Evolutionary conservation across 2,888 invertebrate species (phyloP).

Genomic region (Nycteola revayana): DNA sequence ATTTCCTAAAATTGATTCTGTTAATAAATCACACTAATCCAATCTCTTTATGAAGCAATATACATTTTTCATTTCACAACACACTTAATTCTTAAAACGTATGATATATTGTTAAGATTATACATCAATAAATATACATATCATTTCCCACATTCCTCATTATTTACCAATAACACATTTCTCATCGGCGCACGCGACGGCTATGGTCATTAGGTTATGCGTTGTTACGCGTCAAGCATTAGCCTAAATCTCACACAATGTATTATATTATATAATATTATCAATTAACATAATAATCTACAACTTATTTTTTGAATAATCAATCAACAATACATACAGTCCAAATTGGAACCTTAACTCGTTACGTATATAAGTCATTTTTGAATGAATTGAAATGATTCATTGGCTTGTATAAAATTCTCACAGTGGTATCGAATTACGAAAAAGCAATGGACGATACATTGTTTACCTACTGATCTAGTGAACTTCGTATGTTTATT

Average conservation of each 20-base stretch:
- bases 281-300: slow-evolving; percentile 32
- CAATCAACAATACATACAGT: too few species aligned
- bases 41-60: too few species aligned
- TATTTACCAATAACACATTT: slow-evolving; percentile 5
- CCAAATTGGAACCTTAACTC: too few species aligned
- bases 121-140: neutral
- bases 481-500: slow-evolving; percentile 20
- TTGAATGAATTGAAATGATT: too few species aligned
- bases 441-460: slow-evolving; percentile 28
- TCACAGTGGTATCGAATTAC: slow-evolving; percentile 6
- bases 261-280: slow-evolving; percentile 40
- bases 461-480: slow-evolving; percentile 26
- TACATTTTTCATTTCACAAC: too few species aligned
- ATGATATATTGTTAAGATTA: too few species aligned
- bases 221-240: slow-evolving; percentile 28
- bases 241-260: slow-evolving; percentile 35
- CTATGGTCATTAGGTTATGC: slow-evolving; percentile 26
- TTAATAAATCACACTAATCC: too few species aligned
- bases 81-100: too few species aligned
- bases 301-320: too few species aligned
- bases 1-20: too few species aligned
- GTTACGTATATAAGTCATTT: too few species aligned
- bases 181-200: neutral
- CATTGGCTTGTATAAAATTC: too few species aligned
- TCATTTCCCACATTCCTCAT: neutral